Percentiles rank a stretch among this genome's conserved stretches.
These are phyloP conservation scores for Drosophila cognata DNA, from an alignment of 2,888 invertebrate species.

Conservation along the genomic window DNA sequence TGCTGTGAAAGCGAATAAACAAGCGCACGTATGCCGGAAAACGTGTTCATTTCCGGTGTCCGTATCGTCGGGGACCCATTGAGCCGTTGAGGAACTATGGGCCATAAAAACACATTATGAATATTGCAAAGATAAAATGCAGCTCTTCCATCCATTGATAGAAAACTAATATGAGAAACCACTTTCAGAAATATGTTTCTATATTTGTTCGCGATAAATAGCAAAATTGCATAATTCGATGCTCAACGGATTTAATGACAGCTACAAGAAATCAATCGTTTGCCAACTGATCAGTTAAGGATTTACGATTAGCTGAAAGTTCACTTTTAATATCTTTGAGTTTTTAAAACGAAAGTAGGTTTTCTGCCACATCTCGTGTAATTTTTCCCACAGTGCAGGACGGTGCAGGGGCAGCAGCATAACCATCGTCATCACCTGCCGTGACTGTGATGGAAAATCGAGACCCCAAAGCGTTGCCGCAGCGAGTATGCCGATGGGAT, in stretches of 20 bases:
- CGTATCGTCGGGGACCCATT: slow-evolving; percentile 62
- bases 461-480: slow-evolving; percentile 13
- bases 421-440: slow-evolving; percentile 8
- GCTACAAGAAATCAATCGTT: neutral
- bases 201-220: neutral
- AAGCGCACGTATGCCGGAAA: slow-evolving; percentile 71
- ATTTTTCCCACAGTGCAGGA: neutral
- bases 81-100: neutral
- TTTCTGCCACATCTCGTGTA: neutral
- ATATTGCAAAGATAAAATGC: neutral
- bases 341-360: neutral
- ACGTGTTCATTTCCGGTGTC: slow-evolving; percentile 83
- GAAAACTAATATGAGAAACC: neutral
- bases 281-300: neutral
- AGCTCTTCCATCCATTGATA: neutral
- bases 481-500: slow-evolving; percentile 13
- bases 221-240: neutral
- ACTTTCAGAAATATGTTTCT: neutral
- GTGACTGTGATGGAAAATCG: neutral
- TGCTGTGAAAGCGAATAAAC: slow-evolving; percentile 17
- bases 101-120: neutral
- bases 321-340: neutral
- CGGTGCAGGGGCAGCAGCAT: neutral
- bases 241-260: neutral
- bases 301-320: neutral